Base-by-base conservation (phyloP, 2,797 vertebrate genomes). In the Acipenser ruthenus region DNA sequence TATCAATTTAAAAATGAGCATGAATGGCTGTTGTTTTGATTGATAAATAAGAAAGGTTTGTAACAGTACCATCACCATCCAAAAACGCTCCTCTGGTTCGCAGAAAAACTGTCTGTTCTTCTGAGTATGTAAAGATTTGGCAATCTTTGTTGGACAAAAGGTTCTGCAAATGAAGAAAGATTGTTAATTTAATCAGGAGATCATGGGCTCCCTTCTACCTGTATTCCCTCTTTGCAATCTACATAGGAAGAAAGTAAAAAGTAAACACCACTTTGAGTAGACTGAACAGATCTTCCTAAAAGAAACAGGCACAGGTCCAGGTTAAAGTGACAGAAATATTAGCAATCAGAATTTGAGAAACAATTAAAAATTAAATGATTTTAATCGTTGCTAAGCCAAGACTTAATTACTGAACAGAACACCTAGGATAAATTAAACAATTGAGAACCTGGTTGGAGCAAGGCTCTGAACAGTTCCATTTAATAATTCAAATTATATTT, bases 41-140 rank as follows among this genome's bases (percentile, higher is more conserved):
- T 53, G 0, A 53, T 53, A 9, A 53, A 8, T 53, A 12, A 53
- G 6, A 4, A 60, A 12, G 6, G 4, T 3, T 9, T 60, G 18
- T n/a, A 56, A 79, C 77, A 78, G 67, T 95, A 99, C 97, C 96
- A 99, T 98, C 72, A 99, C 93, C 77, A 99, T 97, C 97, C 97
- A 99, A 85, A 95, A 99, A 77, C 87, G 91, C 71, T 95, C 94
- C 81, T 99, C 97, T 0, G 96, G 88, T 73, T 99, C 95, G 66
- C 93, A 92, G 87, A 99, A 99, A 83, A 98, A 98, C 69, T n/a
- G 97, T 12, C 95, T 90, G 1, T 99, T 99, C 82, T 99, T 99
- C 88, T 98, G 97, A 0, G 97, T 99, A 75, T 99, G 97, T 55
- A 98, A 87, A 12, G 97, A 99, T 84, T 98, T 97, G 23, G 95